These are phyloP conservation scores for Rhineura floridana DNA, from an alignment of 2,113 vertebrate genomes.

Conservation along the genomic window DNA sequence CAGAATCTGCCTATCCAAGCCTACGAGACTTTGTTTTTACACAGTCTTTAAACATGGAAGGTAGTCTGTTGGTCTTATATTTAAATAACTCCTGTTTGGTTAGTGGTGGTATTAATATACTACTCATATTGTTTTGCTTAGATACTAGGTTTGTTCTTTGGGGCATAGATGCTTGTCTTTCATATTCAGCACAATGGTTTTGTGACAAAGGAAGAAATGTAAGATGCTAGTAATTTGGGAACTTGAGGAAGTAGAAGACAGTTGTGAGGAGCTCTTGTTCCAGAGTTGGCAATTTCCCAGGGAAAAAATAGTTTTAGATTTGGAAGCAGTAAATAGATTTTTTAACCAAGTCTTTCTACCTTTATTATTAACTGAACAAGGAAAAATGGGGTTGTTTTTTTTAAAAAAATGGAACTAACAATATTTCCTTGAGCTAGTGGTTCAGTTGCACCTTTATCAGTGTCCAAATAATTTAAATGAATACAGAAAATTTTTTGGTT, in stretches of 20 bases:
- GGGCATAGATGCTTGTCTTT: background rate
- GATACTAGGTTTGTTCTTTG: background rate
- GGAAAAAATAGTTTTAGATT: background rate
- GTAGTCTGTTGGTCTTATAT: background rate
- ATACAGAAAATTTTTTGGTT: background rate
- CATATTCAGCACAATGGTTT: slow-evolving; percentile 10
- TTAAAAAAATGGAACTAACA: background rate
- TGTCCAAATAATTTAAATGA: background rate
- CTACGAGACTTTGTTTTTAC: background rate
- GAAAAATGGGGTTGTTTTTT: background rate
- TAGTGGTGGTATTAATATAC: background rate
- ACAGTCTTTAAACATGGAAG: background rate
- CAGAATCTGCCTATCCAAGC: background rate
- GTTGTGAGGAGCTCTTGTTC: slow-evolving; percentile 5
- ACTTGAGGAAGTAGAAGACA: background rate
- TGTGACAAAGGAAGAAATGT: slow-evolving; percentile 10
- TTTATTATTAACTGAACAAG: background rate
- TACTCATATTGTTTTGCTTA: background rate
- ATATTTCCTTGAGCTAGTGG: background rate
- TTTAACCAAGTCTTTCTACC: background rate
- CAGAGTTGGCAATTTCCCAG: slow-evolving; percentile 3
- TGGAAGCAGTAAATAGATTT: background rate
- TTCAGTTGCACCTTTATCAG: background rate
- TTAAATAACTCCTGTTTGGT: background rate
- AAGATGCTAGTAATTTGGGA: slow-evolving; percentile 9